A percentile compares a stretch with the other conserved stretches of the same genome.
Evolutionary conservation across 2,888 invertebrate genomes (phyloP).

Genomic region (Emmelina monodactyla): DNA sequence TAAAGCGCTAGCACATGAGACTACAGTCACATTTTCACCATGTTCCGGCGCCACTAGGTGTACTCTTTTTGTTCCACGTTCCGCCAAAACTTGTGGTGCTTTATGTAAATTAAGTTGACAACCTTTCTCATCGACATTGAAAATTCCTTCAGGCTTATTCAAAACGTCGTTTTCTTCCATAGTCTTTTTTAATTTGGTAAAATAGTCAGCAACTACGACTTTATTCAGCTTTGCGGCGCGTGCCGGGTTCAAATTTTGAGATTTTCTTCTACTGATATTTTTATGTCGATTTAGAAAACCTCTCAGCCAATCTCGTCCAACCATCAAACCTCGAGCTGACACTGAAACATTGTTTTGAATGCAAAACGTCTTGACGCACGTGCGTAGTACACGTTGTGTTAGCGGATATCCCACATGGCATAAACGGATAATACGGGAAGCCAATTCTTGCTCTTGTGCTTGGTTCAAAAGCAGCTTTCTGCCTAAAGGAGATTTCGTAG

Average conservation of each 20-base stretch:
- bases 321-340: conserved; percentile 5
- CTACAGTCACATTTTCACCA: conserved; percentile 14
- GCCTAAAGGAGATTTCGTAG: conserved; percentile 7
- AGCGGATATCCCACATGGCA: conserved; percentile 3
- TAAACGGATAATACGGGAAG: conserved; percentile 2
- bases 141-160: conserved; percentile 12
- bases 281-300: conserved; percentile 12
- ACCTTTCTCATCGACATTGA: conserved; percentile 1
- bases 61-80: conserved; percentile 14
- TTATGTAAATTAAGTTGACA: conserved; percentile 11
- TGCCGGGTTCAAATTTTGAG: conserved; percentile 10
- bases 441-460: not conserved
- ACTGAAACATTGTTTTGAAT: not conserved
- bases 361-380: conserved; percentile 3
- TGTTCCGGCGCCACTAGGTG: conserved; percentile 14
- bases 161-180: conserved; percentile 12
- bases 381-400: conserved; percentile 3
- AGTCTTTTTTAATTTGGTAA: conserved; percentile 11
- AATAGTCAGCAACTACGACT: conserved; percentile 13
- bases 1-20: conserved; percentile 15
- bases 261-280: conserved; percentile 12
- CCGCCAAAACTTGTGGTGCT: conserved; percentile 14
- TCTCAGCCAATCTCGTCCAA: conserved; percentile 14
- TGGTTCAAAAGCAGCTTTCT: conserved; percentile 2
- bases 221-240: conserved; percentile 14